These are phyloP conservation scores for Phrynosoma blainvillii DNA, from an alignment of 2,113 vertebrate genomes.

Conservation along the genomic window DNA sequence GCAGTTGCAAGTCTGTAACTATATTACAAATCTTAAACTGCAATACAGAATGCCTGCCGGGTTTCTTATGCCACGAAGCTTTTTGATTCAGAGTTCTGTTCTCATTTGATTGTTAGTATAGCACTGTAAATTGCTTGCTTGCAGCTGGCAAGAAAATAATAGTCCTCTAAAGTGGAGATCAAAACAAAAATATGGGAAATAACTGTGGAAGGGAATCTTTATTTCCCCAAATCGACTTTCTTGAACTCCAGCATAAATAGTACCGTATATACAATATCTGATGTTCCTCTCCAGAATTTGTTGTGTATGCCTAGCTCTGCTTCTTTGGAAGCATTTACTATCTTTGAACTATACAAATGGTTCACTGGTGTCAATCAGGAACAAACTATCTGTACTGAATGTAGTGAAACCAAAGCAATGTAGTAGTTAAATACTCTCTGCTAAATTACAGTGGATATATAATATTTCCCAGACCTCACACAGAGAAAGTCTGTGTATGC, in stretches of 20 bases:
- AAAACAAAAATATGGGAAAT: constrained; percentile 21
- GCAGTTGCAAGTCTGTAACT: no score
- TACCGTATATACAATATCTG: neutral
- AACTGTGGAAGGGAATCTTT: neutral
- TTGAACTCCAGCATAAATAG: neutral
- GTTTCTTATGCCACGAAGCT: neutral
- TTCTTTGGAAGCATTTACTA: neutral
- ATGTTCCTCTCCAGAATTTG: neutral
- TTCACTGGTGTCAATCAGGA: neutral
- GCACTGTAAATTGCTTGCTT: neutral
- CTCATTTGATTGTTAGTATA: neutral
- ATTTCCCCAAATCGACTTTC: neutral
- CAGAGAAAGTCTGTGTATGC: neutral
- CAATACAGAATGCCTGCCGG: no score
- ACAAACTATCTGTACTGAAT: neutral
- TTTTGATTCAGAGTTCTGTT: constrained; percentile 27
- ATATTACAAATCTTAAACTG: no score
- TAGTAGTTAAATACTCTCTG: neutral
- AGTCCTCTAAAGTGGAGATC: neutral
- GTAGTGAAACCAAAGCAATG: neutral
- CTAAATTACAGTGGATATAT: neutral
- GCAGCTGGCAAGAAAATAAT: neutral
- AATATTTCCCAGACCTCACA: neutral
- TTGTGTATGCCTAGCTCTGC: neutral
- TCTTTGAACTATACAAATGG: neutral